phyloP scores from a whole-genome alignment of 2,113 vertebrate genomes.

The Ranitomeya imitator region DNA sequence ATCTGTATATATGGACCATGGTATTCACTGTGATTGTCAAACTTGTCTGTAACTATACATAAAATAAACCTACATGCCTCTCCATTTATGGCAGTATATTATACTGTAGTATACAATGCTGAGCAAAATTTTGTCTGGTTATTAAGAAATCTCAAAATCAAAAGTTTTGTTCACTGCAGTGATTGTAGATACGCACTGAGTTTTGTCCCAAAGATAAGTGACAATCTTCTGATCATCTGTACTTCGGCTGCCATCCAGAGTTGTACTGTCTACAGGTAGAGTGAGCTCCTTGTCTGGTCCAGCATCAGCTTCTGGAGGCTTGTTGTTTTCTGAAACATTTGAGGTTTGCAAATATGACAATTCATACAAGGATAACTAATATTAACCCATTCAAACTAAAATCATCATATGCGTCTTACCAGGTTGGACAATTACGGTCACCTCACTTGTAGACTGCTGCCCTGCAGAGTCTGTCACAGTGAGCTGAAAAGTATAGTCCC shows the following conservation, averaged over 20 bases:
- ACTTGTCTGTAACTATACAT: background rate
- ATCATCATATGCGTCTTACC: slow-evolving; percentile 70
- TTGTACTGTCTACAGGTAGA: slow-evolving; percentile 91
- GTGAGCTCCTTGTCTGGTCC: slow-evolving; percentile 97
- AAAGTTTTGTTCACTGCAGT: background rate
- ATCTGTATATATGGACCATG: no score
- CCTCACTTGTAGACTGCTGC: slow-evolving; percentile 90
- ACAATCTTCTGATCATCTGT: slow-evolving; percentile 92
- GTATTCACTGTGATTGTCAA: background rate
- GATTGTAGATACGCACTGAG: slow-evolving; percentile 72
- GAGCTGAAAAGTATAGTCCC: slow-evolving; percentile 96
- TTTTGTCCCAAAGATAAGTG: slow-evolving; percentile 89
- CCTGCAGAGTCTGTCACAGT: slow-evolving; percentile 92
- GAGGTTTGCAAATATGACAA: background rate
- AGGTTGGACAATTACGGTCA: slow-evolving; percentile 96
- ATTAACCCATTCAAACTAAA: background rate
- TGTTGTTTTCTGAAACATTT: slow-evolving; percentile 89
- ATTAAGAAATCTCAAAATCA: background rate
- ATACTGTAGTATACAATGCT: background rate
- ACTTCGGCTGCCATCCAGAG: slow-evolving; percentile 92
- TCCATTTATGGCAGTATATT: background rate
- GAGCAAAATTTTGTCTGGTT: background rate
- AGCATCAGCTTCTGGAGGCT: slow-evolving; percentile 89
- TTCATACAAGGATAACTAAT: background rate
- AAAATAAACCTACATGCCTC: background rate